A percentile compares a stretch with the other conserved stretches of the same genome.
phyloP scores from a whole-genome alignment of 2,113 vertebrate genomes.

The Rhabdomys dilectus region DNA sequence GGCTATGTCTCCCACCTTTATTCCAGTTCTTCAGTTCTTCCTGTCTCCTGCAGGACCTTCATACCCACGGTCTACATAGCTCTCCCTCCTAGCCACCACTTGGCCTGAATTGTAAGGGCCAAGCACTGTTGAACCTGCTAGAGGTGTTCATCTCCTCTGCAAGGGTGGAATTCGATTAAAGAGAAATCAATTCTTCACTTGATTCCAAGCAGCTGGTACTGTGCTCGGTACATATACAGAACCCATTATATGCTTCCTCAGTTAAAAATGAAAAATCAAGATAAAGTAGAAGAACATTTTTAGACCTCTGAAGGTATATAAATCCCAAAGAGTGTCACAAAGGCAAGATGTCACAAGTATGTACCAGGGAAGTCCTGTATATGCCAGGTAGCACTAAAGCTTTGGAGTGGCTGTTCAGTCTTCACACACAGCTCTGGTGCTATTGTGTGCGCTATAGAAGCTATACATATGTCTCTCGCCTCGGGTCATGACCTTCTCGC shows the following conservation, averaged over 20 bases:
- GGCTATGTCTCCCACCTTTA: not conserved
- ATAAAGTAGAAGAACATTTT: not conserved
- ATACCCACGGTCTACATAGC: accelerated
- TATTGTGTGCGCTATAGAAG: not conserved
- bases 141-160: not conserved
- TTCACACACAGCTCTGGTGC: not conserved
- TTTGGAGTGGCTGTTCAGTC: not conserved
- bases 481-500: not conserved
- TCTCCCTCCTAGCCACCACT: accelerated
- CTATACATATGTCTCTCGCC: not conserved
- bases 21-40: not conserved
- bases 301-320: not conserved
- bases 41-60: not conserved
- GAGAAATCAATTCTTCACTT: not conserved
- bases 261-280: not conserved
- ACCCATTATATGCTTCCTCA: not conserved
- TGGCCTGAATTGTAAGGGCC: not conserved
- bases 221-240: not conserved
- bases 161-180: not conserved
- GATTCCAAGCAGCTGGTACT: not conserved
- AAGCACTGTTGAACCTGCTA: accelerated
- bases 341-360: not conserved
- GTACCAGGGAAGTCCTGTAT: not conserved
- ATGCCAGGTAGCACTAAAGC: not conserved
- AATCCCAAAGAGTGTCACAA: not conserved